phyloP scores from a whole-genome alignment of 1,140 invertebrate genomes.

The Cataglyphis hispanica region DNA sequence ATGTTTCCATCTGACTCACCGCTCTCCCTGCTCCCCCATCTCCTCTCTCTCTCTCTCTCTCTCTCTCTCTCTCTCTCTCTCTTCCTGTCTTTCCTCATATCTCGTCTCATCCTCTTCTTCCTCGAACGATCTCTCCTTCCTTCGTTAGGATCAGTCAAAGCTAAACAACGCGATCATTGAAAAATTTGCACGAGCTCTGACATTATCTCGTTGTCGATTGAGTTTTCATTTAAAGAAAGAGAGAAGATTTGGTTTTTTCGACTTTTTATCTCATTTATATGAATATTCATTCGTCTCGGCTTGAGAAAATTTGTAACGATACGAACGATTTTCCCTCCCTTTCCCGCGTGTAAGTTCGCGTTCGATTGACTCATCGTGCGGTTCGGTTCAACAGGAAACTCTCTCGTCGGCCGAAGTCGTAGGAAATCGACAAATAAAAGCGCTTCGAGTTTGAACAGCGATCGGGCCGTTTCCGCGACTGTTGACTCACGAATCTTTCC shows the following conservation, averaged over 20 bases:
- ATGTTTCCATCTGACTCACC: constrained; percentile 74
- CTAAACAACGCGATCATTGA: background rate
- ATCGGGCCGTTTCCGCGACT: constrained; percentile 56
- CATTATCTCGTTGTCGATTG: constrained; percentile 31
- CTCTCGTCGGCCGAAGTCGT: constrained; percentile 58
- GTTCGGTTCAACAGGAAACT: constrained; percentile 60
- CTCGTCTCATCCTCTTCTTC: background rate
- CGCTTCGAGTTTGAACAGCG: constrained; percentile 54
- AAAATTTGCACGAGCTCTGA: constrained; percentile 44
- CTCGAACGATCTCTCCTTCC: background rate
- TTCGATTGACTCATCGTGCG: constrained; percentile 56
- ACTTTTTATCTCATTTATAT: background rate
- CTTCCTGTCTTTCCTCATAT: background rate
- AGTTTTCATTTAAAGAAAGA: background rate
- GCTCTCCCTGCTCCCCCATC: background rate
- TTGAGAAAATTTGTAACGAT: constrained; percentile 4
- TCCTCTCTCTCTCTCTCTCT: background rate
- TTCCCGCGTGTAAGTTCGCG: background rate
- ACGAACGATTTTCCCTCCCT: background rate
- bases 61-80: background rate
- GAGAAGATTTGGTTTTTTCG: too few species aligned
- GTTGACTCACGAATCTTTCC: constrained; percentile 57
- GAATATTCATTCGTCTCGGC: background rate
- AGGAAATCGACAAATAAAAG: constrained; percentile 65
- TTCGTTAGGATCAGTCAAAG: background rate